Evolutionary conservation across 2,113 vertebrate genomes (phyloP).

Genomic region (Labeo catla): DNA sequence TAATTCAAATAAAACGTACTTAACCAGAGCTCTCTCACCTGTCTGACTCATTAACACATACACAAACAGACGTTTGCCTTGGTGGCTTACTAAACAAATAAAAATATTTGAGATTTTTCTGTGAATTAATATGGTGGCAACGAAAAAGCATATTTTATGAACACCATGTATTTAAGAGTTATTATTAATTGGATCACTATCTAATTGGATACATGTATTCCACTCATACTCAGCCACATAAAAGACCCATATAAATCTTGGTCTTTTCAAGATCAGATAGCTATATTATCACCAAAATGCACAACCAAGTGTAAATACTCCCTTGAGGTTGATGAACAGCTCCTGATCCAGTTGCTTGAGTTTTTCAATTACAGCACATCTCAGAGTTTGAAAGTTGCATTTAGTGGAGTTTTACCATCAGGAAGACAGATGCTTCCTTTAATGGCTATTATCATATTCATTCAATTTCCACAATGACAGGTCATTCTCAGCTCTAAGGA

Average conservation of each 20-base stretch:
- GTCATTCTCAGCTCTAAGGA: not conserved
- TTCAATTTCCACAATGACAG: not conserved
- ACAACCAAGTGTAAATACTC: not conserved
- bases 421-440: constrained; percentile 19
- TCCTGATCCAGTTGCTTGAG: not conserved
- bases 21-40: not conserved
- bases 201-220: not conserved
- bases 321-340: not conserved
- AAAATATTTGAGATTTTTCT: not conserved
- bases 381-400: not conserved
- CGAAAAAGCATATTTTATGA: not conserved
- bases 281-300: not conserved
- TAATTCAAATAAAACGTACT: constrained; percentile 31
- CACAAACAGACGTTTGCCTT: not conserved
- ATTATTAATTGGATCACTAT: not conserved
- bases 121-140: too few relatives aligned
- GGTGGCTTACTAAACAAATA: not conserved
- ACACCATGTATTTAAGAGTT: not conserved
- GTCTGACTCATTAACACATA: not conserved
- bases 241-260: not conserved
- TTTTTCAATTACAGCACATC: constrained; percentile 9
- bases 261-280: not conserved
- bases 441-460: constrained; percentile 24
- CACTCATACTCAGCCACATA: not conserved
- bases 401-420: constrained; percentile 4